Conservation (phyloP, 2,797 vertebrate species). For the Orestias chungarensis region DNA sequence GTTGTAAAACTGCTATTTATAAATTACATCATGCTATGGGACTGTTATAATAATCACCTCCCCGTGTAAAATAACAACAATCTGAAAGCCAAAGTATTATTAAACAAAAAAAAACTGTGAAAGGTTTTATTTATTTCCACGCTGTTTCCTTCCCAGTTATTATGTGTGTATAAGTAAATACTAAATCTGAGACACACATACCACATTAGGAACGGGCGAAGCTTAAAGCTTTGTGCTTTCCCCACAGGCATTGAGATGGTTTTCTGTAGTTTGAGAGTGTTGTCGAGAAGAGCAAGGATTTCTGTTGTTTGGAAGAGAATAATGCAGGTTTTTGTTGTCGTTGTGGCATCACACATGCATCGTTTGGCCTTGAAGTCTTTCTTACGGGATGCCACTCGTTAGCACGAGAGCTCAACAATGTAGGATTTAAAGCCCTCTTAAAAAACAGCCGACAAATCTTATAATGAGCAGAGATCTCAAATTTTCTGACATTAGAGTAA, state of each 20-base stretch:
- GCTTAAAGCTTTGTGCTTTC: slow-evolving; percentile 33
- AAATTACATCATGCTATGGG: slow-evolving; percentile 32
- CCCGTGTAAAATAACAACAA: not conserved
- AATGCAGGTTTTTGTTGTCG: slow-evolving; percentile 54
- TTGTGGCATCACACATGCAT: slow-evolving; percentile 39
- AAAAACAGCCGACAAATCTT: slow-evolving; percentile 64
- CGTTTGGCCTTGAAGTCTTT: slow-evolving; percentile 65
- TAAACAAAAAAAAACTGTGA: too few species aligned
- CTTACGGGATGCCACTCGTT: slow-evolving; percentile 45
- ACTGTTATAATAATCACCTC: slow-evolving; percentile 35
- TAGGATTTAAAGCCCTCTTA: slow-evolving; percentile 50
- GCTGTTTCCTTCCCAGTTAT: slow-evolving; percentile 3
- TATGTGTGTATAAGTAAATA: slow-evolving; percentile 11
- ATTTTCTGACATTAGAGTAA: slow-evolving; percentile 29
- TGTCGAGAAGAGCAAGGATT: slow-evolving; percentile 29
- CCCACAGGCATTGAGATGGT: slow-evolving; percentile 21
- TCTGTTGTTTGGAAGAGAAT: slow-evolving; percentile 64
- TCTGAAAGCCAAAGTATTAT: slow-evolving; percentile 13
- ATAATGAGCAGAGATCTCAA: slow-evolving; percentile 57
- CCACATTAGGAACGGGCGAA: slow-evolving; percentile 43
- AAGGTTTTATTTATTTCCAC: slow-evolving; percentile 12
- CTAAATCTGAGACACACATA: slow-evolving; percentile 21
- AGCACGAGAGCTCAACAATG: slow-evolving; percentile 35
- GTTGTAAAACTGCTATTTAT: slow-evolving; percentile 31
- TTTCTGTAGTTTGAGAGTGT: slow-evolving; percentile 11